A percentile compares a stretch with the other conserved stretches of the same genome.
phyloP scores from a whole-genome alignment of 2,888 invertebrate species.

The Heliconius hortense region DNA sequence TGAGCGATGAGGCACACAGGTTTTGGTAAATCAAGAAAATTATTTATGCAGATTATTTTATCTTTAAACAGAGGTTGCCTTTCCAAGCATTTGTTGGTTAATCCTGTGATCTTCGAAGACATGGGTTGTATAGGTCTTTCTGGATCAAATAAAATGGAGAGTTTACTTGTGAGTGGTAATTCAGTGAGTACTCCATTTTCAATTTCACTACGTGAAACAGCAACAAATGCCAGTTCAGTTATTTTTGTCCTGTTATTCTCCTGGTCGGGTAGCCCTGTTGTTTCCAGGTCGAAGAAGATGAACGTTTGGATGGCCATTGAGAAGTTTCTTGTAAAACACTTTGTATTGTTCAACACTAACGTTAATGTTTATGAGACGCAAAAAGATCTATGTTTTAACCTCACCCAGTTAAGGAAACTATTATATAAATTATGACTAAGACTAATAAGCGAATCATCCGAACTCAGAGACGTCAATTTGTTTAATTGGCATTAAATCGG shows the following conservation, averaged over 20 bases:
- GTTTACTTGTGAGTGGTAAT: constrained; percentile 85
- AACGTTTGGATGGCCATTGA: constrained; percentile 76
- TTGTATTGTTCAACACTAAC: not conserved
- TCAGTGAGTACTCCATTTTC: constrained; percentile 51
- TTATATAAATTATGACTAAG: not conserved
- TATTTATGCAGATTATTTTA: constrained; percentile 80
- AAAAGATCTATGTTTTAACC: not conserved
- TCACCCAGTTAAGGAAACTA: not conserved
- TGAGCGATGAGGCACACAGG: constrained; percentile 92
- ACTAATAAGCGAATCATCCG: not conserved
- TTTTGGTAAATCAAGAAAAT: constrained; percentile 84
- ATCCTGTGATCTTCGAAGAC: constrained; percentile 77
- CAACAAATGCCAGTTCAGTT: constrained; percentile 86
- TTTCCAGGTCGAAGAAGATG: constrained; percentile 88
- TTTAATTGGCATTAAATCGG: not conserved
- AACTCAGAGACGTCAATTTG: not conserved
- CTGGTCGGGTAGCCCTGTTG: constrained; percentile 84
- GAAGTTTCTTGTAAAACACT: not conserved
- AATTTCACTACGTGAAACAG: constrained; percentile 81
- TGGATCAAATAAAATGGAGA: constrained; percentile 88
- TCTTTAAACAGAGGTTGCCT: constrained; percentile 83
- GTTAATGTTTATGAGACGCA: not conserved
- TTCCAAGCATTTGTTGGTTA: constrained; percentile 85
- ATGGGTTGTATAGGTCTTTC: constrained; percentile 72
- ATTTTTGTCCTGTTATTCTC: constrained; percentile 82